These are phyloP conservation scores for Harpegnathos saltator DNA, from an alignment of 1,140 invertebrate genomes.

Conservation along the genomic window DNA sequence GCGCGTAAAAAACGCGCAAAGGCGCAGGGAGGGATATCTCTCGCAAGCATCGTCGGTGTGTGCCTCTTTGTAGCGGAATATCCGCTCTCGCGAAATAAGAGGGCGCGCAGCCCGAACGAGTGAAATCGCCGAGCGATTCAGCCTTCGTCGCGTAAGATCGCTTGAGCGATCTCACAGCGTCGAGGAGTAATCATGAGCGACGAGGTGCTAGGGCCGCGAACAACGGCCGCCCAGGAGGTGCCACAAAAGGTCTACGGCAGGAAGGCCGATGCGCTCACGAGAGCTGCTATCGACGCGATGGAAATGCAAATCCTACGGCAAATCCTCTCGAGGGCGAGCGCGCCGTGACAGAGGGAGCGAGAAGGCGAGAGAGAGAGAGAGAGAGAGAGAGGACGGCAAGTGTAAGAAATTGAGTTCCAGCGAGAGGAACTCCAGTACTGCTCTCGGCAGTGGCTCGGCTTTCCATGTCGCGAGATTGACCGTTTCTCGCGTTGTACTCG, in stretches of 20 bases:
- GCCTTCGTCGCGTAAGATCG: not conserved
- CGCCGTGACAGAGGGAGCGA: constrained; percentile 37
- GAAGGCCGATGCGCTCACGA: constrained; percentile 40
- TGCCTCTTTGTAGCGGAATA: too few species aligned
- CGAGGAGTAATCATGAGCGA: constrained; percentile 10
- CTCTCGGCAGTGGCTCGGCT: not conserved
- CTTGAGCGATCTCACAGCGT: not conserved
- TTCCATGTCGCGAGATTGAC: constrained; percentile 36
- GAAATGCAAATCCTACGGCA: constrained; percentile 74
- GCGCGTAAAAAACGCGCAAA: not conserved
- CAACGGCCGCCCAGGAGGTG: constrained; percentile 14
- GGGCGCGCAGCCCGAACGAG: too few species aligned
- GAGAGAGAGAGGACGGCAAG: constrained; percentile 26
- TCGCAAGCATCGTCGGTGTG: not conserved
- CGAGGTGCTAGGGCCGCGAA: not conserved
- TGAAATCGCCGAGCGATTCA: not conserved
- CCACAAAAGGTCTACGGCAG: not conserved
- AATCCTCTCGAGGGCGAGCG: constrained; percentile 51
- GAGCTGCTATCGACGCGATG: constrained; percentile 70
- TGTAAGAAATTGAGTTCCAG: constrained; percentile 62
- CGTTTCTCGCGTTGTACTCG: constrained; percentile 24
- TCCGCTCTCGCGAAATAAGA: not conserved
- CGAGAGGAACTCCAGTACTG: constrained; percentile 24
- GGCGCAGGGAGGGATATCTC: not conserved
- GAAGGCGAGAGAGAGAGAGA: constrained; percentile 47